Conservation (phyloP, 2,113 vertebrate species). For the Tychaedon coryphoeus region DNA sequence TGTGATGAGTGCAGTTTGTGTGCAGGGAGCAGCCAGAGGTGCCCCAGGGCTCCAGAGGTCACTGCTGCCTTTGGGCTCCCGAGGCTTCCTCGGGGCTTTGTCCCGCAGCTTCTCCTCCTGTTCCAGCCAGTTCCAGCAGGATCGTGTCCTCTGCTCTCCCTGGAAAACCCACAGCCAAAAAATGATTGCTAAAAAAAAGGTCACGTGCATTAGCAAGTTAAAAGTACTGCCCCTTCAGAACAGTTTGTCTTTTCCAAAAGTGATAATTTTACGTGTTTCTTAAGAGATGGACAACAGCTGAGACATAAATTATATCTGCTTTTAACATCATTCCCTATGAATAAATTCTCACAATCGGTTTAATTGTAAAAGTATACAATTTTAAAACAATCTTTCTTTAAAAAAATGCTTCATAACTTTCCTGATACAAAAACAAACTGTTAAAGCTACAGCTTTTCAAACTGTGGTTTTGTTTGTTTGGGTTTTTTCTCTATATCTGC, state of each 20-base stretch:
- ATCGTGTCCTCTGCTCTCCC: background rate
- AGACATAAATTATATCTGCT: background rate
- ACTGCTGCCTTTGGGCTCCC: background rate
- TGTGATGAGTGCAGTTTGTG: background rate
- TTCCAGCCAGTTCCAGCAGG: background rate
- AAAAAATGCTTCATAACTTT: background rate
- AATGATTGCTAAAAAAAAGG: background rate
- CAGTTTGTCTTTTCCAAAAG: background rate
- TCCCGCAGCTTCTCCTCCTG: background rate
- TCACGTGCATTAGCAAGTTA: background rate
- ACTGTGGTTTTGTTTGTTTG: background rate
- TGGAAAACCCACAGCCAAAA: background rate
- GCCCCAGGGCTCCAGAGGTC: conserved; percentile 24
- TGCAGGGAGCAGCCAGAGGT: background rate
- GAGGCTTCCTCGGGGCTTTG: background rate
- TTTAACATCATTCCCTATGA: background rate
- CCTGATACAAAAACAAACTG: background rate
- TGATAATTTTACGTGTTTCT: background rate
- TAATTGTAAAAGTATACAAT: background rate
- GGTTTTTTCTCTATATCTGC: background rate
- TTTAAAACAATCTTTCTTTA: background rate
- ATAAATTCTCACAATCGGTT: background rate
- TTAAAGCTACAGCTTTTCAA: background rate
- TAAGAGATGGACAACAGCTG: background rate
- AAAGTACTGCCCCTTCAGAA: background rate